Base-by-base conservation (phyloP, 2,888 invertebrate genomes). In the Eumacrocentrus americanus region DNA sequence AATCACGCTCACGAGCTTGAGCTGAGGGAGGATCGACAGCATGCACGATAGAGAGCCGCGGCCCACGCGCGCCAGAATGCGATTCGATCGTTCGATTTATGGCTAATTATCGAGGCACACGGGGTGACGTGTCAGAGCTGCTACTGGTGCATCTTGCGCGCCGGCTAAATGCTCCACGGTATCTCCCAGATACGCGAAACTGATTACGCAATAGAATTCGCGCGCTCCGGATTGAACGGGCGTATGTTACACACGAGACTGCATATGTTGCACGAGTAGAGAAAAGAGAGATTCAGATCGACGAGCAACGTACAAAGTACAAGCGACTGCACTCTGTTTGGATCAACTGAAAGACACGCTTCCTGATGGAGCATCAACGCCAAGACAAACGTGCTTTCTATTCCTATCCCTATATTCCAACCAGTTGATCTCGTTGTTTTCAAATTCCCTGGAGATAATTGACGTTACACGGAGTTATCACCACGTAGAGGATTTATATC, bases 71-170 rank as follows among this genome's bases (percentile, higher is more conserved):
- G 38, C 47, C 50, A 34, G 14, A 6, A 34, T 22, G 35, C 47
- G 63, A 63, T 60, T 42, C 37, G 55, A 60, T 64, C 58, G 60
- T 23, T 51, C 67, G 69, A 72, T 73, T 69, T 70, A 72, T 67
- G 61, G 69, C 66, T 72, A 73, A 73, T 73, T 73, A 72, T 70
- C 70, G 53, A 42, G 47, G 61, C 58, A 55, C 58, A 63, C 51
- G 47, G 59, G 54, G 63, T 61, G 66, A 65, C 62, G 63, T 63
- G 67, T 64, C 40, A 55, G 20, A 12, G 57, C 60, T 47, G 50
- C 59, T 20, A 56, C 42, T 18, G 52, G 50, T 40, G 38, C 54
- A 61, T 38, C 44, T 16, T n/a, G n/a, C 38, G 20, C 29, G 29
- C 9, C 35, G 11, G 42, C 55, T 55, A 55, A 55, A 55, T 35